Conservation (phyloP, 2,888 invertebrate species). For the Scaeva pyrastri region DNA sequence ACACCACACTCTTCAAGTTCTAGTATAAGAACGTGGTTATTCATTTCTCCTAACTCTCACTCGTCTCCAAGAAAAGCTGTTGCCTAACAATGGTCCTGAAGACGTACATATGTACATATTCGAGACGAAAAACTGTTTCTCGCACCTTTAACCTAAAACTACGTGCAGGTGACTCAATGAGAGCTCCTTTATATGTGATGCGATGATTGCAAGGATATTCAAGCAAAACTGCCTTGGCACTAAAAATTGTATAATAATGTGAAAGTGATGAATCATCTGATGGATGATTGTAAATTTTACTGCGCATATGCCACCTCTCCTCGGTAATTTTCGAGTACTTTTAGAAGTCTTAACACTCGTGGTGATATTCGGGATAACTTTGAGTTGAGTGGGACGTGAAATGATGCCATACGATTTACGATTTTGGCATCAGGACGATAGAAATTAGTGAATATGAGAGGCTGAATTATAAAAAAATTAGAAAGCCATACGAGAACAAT, state of each 20-base stretch:
- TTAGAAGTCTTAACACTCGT: background rate
- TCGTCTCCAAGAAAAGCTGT: conserved; percentile 22
- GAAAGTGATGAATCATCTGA: conserved; percentile 23
- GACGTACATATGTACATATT: no score
- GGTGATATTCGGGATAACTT: background rate
- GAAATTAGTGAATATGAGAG: background rate
- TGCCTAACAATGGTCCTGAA: conserved; percentile 23
- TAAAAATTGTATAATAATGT: background rate
- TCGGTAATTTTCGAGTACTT: background rate
- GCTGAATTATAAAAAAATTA: background rate
- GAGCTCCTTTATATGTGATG: background rate
- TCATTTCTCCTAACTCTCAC: background rate
- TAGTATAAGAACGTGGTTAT: background rate
- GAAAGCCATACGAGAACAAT: no score
- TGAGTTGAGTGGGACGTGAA: background rate
- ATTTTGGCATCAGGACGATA: background rate
- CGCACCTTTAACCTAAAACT: background rate
- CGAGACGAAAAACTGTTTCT: conserved; percentile 13
- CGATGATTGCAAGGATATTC: conserved; percentile 15
- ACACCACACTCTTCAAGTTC: background rate
- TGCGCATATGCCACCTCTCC: conserved; percentile 28
- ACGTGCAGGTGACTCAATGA: background rate
- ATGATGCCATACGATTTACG: background rate
- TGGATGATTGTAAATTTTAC: conserved; percentile 16
- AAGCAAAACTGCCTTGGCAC: background rate